Percentiles rank a stretch among this genome's conserved stretches.
Conservation (phyloP, 1,140 invertebrate species). For the Eufriesea mexicana region DNA sequence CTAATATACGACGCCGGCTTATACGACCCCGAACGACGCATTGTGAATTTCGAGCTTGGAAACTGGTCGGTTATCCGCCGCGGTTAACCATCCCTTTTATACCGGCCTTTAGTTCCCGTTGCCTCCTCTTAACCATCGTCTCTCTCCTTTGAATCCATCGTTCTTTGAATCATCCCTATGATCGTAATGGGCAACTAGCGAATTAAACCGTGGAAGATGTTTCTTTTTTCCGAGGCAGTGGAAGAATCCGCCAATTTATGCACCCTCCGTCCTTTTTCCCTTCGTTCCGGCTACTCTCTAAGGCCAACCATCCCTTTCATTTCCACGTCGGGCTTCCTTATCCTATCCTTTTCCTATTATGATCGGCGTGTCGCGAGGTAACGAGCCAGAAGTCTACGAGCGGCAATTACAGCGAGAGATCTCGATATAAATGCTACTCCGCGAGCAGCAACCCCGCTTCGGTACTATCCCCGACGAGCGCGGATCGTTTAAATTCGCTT, state of each 20-base stretch:
- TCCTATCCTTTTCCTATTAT: background rate
- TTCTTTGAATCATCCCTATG: background rate
- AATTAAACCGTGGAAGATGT: background rate
- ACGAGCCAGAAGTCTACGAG: background rate
- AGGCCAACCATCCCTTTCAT: slow-evolving; percentile 8
- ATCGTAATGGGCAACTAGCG: background rate
- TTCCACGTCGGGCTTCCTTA: background rate
- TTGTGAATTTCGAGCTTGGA: slow-evolving; percentile 21
- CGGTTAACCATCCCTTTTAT: background rate
- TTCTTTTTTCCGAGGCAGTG: background rate
- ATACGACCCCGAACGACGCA: background rate
- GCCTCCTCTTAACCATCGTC: background rate
- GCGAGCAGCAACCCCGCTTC: too few relatives aligned
- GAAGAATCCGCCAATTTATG: slow-evolving; percentile 8
- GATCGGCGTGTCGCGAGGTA: background rate
- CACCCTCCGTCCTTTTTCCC: background rate
- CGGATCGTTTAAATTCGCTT: background rate
- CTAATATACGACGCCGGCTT: slow-evolving; percentile 26
- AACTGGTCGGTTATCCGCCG: background rate
- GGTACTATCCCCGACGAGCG: background rate
- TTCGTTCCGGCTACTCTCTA: background rate
- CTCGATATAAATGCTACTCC: background rate
- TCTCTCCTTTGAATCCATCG: background rate
- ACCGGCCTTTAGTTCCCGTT: background rate
- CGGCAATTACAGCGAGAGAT: background rate